Base-by-base conservation (phyloP, 2,888 invertebrate species). In the Gymnoscelis rufifasciata region DNA sequence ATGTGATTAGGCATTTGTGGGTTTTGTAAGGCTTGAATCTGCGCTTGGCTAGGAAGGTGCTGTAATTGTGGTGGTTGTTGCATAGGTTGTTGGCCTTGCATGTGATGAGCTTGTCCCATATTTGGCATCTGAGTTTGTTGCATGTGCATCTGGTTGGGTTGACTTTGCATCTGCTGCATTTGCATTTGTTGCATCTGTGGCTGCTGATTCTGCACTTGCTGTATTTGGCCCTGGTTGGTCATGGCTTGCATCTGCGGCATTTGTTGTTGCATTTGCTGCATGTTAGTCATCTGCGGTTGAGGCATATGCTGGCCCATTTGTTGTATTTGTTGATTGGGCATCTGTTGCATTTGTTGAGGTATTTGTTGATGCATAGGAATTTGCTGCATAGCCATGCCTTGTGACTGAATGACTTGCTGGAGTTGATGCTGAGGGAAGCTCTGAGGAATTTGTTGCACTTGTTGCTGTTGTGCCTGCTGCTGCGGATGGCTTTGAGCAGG, bases 1-100 rank as follows among this genome's bases (percentile, higher is more conserved):
- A 89, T 89, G 56, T 90, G 90, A 61, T 89, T 86, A 60, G 83
- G 87, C 52, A 90, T 83, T 64, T 90, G 90, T 62, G 90, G 90
- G 51, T 81, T 86, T 57, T 89, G 89, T 53, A 89, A 64, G 23
- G 88, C 87, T 60, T 88, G 90, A 43, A 89, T 88, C 60, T 89
- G 88, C 26, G 87, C 86, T 59, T 88, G 88, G 62, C 83, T 89
- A 43, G 83, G 81, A 64, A 87, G 73, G 60, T 88, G 88, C 56
- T 89, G 89, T 36, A 89, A 73, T 62, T 87, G 89, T n/a, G 87
- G 73, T 52, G 88, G 89, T 52, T 88, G 89, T 7, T 80, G 77
- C 74, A 89, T 82, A 0, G 77, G 47, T 52, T 87, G 88, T 55
- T 89, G 89, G 14, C 78, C 74, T 57, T 87, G 88, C 61, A 89